Base-by-base conservation (phyloP, 2,888 invertebrate genomes). In the Stegophylla sp. region DNA sequence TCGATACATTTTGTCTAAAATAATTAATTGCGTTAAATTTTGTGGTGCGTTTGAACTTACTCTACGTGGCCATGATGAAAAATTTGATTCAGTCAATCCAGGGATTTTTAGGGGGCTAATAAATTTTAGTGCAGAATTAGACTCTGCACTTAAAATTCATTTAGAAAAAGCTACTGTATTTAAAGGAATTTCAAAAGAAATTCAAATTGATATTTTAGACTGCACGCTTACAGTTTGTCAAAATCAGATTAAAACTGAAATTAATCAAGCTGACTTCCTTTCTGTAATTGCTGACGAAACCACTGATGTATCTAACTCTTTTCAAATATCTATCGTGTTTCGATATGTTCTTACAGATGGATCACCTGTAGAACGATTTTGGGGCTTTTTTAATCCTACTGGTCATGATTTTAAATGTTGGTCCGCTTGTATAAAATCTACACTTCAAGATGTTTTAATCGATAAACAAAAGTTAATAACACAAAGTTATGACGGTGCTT, bases 121-220 rank as follows among this genome's bases (percentile, higher is more conserved):
- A 71, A 56, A 53, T 10, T 43, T 43, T 43, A 43, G 43, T 43
- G 4, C 43, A 43, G 43, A 43, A 10, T 43, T 43, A 43, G 10
- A 43, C 10, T 7, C 53, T 5, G 53, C 15, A 53, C 53, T 84
- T 48, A 75, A 83, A 56, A 48, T 63, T 53, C 83, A 83, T 61
- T 51, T 84, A 26, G 20, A 81, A 15, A 82, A 61, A 7, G 43
- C 73, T 17, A 69, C 71, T 13, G 82, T 82, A 10, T 84, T 83
- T 69, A 82, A 82, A 71, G 83, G 82, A 15, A 81, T 79, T 26
- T 83, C 83, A 15, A 83, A 83, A 73, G 63, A 82, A 10, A 82
- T 84, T 41, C 84, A 84, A 72, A 84, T 83, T 82, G 83, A 84
- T 48, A 26, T 84, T 7, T 76, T 84, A 51, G 83, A 84, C 17